Evolutionary conservation across 1,140 invertebrate genomes (phyloP).

Genomic region (Centruroides vittatus): DNA sequence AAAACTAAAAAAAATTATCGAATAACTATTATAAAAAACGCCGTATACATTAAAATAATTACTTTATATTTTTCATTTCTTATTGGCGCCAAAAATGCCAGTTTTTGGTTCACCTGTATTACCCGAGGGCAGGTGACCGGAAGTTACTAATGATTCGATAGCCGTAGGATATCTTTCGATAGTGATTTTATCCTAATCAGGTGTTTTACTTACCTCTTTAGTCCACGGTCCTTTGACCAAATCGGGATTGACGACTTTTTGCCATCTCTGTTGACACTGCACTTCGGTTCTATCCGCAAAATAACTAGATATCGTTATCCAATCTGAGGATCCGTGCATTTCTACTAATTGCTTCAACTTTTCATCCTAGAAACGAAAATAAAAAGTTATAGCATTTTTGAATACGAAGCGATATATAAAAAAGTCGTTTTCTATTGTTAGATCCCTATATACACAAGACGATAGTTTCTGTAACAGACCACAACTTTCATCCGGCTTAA

Average conservation of each 20-base stretch:
- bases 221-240: conserved; percentile 97
- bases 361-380: conserved; percentile 40
- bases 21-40: no score
- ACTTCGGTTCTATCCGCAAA: conserved; percentile 82
- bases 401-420: neutral
- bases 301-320: conserved; percentile 64
- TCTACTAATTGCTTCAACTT: conserved; percentile 66
- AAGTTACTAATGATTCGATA: no score
- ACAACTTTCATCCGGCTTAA: no score
- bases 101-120: neutral
- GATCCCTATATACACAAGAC: neutral
- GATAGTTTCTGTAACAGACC: neutral
- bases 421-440: neutral
- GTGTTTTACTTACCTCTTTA: conserved; percentile 53
- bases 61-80: no score
- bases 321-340: conserved; percentile 52
- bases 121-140: neutral
- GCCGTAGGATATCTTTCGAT: no score
- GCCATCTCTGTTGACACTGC: conserved; percentile 93
- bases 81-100: neutral
- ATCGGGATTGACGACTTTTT: conserved; percentile 91
- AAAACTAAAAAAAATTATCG: no score
- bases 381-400: neutral
- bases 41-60: no score
- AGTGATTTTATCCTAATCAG: no score